Percentiles rank a stretch among this genome's conserved stretches.
phyloP scores from a whole-genome alignment of 1,140 invertebrate species.

The Globodera rostochiensis region DNA sequence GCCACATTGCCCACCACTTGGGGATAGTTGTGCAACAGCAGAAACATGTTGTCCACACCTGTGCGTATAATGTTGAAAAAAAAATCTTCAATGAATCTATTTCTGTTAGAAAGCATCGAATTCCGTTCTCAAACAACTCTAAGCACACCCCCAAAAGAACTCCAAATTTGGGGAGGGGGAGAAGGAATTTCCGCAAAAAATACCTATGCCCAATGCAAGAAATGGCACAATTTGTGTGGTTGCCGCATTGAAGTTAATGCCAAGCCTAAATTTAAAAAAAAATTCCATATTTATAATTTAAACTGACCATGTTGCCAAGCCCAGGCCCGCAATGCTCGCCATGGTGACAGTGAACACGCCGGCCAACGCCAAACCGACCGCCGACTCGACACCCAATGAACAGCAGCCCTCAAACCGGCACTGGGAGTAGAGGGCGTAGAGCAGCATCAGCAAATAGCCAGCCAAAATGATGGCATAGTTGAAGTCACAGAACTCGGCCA shows the following conservation, averaged over 20 bases:
- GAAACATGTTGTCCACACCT: constrained; percentile 84
- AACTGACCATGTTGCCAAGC: constrained; percentile 85
- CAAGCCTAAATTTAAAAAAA: not conserved
- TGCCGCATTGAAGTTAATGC: constrained; percentile 89
- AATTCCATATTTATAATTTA: not conserved
- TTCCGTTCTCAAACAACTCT: too few relatives aligned
- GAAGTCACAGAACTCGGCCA: constrained; percentile 31
- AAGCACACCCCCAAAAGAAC: too few relatives aligned
- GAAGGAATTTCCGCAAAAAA: too few relatives aligned
- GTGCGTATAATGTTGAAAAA: too few relatives aligned
- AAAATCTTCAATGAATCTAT: too few relatives aligned
- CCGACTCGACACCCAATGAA: constrained; percentile 80
- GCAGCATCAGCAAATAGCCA: constrained; percentile 67
- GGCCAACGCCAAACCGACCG: constrained; percentile 76
- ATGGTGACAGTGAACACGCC: constrained; percentile 79
- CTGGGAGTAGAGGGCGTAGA: constrained; percentile 68
- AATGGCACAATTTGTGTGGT: constrained; percentile 92
- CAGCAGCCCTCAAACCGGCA: constrained; percentile 73
- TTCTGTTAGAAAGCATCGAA: too few relatives aligned
- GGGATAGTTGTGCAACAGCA: constrained; percentile 83
- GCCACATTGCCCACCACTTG: constrained; percentile 69
- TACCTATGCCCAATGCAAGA: constrained; percentile 83
- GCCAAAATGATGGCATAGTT: constrained; percentile 78
- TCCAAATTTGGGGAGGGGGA: too few relatives aligned
- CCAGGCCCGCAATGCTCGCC: constrained; percentile 81